Conservation (phyloP, 2,113 vertebrate genomes). For the Micromys minutus region DNA sequence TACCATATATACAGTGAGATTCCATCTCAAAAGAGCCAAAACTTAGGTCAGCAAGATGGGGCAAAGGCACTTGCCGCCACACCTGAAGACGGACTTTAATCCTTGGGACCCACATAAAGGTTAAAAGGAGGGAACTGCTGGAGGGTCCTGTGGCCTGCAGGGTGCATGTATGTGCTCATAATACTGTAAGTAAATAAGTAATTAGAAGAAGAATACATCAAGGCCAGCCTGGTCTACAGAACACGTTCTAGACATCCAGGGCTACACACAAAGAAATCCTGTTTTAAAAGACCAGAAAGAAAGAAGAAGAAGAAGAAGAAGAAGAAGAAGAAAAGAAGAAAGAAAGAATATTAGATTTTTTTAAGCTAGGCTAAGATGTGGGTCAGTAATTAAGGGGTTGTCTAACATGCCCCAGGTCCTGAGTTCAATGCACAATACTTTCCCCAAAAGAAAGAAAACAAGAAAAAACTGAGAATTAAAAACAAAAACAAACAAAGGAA, state of each 20-base stretch:
- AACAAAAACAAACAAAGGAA: not conserved
- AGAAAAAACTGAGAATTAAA: not conserved
- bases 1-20: not conserved
- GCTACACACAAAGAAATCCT: not conserved
- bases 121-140: not conserved
- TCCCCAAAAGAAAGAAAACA: not conserved
- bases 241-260: not conserved
- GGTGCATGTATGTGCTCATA: not conserved
- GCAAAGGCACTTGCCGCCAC: not conserved
- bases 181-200: not conserved
- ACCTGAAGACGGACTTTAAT: not conserved
- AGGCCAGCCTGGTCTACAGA: not conserved
- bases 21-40: not conserved
- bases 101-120: not conserved
- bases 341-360: not conserved
- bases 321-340: too few relatives aligned
- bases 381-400: not conserved
- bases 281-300: not conserved
- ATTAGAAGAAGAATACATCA: not conserved
- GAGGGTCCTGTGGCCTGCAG: not conserved
- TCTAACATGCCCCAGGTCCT: not conserved
- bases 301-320: too few relatives aligned
- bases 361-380: not conserved
- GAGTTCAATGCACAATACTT: not conserved
- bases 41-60: not conserved